Evolutionary conservation across 1,140 invertebrate genomes (phyloP), one percentile per base, ranked within the genome.

Genomic region (Thaumatotibia leucotreta): DNA sequence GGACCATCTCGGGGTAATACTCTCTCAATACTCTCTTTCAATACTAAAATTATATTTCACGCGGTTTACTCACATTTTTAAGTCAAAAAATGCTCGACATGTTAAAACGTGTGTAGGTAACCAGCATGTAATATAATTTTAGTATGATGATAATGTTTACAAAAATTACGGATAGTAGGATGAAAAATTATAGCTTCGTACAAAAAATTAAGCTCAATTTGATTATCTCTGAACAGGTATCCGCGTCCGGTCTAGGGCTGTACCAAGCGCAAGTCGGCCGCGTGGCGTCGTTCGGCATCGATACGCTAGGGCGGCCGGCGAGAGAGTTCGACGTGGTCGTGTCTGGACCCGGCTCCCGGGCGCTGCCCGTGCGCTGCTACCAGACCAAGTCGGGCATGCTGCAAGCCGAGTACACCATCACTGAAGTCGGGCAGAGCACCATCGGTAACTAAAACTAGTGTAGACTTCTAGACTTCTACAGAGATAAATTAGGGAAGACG

Each of bases 311-410:
- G 10, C 92, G 95, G 23, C 94, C 96, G 4, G 96, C 96, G 0
- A 93, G 97, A 69, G 96, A 98, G 79, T 98, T 98, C 78, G 97
- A 98, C 84, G 97, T 98, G 0, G 95, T 98, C 0, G 95, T 98
- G 0, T 96, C 94, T 0, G 96, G 98, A 10, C 97, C 98, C 0
- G 96, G 95, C 33, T 96, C 97, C 5, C 95, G 96, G 72, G 97
- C 97, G 0, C 93, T 99, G 22, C 97, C 98, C 0, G 97, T 99
- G 0, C 92, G 86, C 63, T 99, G 98, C 88, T 99, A 98, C 86
- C 97, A 98, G 85, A 98, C 98, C 69, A 97, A 98, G 85, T 97
- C 98, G 76, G 97, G 97, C 9, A 96, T 97, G 82, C 91, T 99
- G 45, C 93, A 98, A 78, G 97, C 97, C 0, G 97, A 99, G 88